phyloP scores from a whole-genome alignment of 2,113 vertebrate species.

The Scomber colias region DNA sequence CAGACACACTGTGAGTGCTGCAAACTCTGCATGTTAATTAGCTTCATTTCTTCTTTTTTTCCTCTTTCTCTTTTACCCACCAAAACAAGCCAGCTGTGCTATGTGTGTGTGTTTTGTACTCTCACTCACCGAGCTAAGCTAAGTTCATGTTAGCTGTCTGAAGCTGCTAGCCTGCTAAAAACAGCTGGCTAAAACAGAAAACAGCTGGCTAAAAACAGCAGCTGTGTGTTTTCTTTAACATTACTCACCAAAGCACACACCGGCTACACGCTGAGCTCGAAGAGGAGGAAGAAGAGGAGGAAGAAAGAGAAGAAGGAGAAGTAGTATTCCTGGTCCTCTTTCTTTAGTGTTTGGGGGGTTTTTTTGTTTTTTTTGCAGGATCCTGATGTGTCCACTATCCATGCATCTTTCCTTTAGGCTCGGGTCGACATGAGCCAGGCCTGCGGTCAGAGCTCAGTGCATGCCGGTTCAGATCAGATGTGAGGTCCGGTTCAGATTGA shows the following conservation, averaged over 20 bases:
- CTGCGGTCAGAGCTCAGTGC: too few species aligned
- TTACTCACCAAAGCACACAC: conserved; percentile 45
- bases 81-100: too few species aligned
- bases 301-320: too few species aligned
- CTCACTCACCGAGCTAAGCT: conserved; percentile 35
- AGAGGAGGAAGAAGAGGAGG: too few species aligned
- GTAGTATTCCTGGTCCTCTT: conserved; percentile 7
- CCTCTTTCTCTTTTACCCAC: background rate
- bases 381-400: conserved; percentile 33
- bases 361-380: conserved; percentile 21
- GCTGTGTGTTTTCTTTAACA: background rate
- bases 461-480: too few species aligned
- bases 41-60: background rate
- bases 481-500: too few species aligned
- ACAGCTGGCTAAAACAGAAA: conserved; percentile 67
- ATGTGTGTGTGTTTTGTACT: background rate
- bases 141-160: conserved; percentile 61
- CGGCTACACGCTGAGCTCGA: background rate
- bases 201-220: conserved; percentile 67
- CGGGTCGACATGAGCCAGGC: too few species aligned
- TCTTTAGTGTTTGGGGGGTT: background rate
- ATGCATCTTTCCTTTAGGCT: conserved; percentile 28
- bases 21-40: background rate
- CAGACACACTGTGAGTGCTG: too few species aligned
- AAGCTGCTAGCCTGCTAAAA: conserved; percentile 71